Conservation (phyloP, 2,888 invertebrate species). For the Lamellibrachia satsuma region DNA sequence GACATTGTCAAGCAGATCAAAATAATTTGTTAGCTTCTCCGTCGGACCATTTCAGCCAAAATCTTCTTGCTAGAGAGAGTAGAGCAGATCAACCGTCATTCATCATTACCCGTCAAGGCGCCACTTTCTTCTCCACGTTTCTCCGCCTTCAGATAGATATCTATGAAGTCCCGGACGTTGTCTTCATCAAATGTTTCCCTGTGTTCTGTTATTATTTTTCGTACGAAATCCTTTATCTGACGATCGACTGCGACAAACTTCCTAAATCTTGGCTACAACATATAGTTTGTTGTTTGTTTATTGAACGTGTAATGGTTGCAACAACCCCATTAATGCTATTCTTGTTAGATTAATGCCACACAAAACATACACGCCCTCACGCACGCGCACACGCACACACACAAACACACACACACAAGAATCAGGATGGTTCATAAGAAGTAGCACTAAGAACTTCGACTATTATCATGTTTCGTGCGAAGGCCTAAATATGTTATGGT, state of each 20-base stretch:
- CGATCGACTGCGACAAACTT: not conserved
- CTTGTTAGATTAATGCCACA: too few species aligned
- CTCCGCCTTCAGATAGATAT: conserved; percentile 19
- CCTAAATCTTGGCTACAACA: not conserved
- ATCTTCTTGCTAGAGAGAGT: too few species aligned
- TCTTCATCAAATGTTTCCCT: conserved; percentile 21
- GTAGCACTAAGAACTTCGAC: not conserved
- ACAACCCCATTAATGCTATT: too few species aligned
- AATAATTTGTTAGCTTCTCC: too few species aligned
- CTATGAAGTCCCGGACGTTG: conserved; percentile 18
- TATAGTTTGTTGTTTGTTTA: not conserved
- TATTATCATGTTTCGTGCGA: too few species aligned
- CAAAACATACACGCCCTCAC: not conserved
- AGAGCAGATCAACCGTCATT: too few species aligned
- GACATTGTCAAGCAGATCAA: too few species aligned
- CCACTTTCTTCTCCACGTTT: not conserved
- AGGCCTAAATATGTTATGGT: not conserved
- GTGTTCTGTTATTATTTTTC: not conserved
- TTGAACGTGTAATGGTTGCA: too few species aligned
- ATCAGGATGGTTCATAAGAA: not conserved
- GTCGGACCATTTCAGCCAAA: too few species aligned
- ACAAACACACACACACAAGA: not conserved
- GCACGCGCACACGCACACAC: not conserved
- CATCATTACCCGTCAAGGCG: not conserved
- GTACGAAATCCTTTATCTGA: not conserved